phyloP scores from a whole-genome alignment of 2,113 vertebrate genomes.

The Calypte anna region DNA sequence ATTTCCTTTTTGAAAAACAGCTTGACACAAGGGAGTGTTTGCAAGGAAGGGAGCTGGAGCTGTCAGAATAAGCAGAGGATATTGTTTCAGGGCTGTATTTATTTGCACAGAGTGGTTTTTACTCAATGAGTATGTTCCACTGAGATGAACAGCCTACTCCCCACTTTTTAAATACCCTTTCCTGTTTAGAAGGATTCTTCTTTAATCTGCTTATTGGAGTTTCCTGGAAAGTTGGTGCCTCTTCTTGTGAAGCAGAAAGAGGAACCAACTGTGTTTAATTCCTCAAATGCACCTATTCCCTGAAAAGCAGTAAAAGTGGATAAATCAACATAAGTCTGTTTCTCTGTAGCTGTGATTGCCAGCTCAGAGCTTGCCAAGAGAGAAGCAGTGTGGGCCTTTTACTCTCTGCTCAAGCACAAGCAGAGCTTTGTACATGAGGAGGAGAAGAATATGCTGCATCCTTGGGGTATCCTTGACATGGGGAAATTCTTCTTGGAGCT shows the following conservation, averaged over 20 bases:
- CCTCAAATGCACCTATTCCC: conserved; percentile 37
- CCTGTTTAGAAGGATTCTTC: conserved; percentile 37
- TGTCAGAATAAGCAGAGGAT: conserved; percentile 25
- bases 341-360: not conserved
- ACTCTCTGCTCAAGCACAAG: not conserved
- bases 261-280: not conserved
- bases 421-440: not conserved
- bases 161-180: conserved; percentile 2
- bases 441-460: not conserved
- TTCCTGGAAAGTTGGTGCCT: conserved; percentile 45
- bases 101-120: conserved; percentile 27
- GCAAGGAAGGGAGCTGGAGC: conserved; percentile 10
- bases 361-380: not conserved
- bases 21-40: not conserved
- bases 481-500: not conserved
- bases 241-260: conserved; percentile 5
- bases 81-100: conserved; percentile 52
- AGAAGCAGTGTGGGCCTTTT: not conserved
- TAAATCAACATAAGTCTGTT: not conserved
- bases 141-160: conserved; percentile 20
- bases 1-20: conserved; percentile 12
- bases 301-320: conserved; percentile 16
- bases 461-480: not conserved
- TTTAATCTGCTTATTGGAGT: conserved; percentile 15
- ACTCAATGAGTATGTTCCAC: not conserved